phyloP scores from a whole-genome alignment of 2,113 vertebrate species.

The Hydropotes inermis region DNA sequence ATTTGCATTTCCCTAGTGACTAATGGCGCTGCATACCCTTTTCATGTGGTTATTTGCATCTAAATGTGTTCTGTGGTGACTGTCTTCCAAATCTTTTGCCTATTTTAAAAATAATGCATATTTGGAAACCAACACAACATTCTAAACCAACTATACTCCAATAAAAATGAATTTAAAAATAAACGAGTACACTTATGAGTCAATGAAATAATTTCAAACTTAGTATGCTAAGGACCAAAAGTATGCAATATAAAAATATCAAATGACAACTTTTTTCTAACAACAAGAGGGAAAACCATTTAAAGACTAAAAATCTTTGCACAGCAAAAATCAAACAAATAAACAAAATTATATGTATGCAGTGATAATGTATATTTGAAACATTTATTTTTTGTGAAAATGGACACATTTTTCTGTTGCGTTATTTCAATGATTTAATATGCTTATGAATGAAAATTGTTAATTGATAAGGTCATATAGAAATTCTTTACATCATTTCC shows the following conservation, averaged over 20 bases:
- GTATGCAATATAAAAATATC: not conserved
- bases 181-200: not conserved
- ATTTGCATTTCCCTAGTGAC: not conserved
- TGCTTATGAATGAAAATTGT: not conserved
- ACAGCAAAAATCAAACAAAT: not conserved
- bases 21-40: not conserved
- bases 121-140: not conserved
- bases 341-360: not conserved
- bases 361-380: not conserved
- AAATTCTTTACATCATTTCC: not conserved
- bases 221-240: not conserved
- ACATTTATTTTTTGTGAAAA: not conserved
- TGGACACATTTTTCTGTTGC: not conserved
- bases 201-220: conserved; percentile 12
- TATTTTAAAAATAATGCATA: not conserved
- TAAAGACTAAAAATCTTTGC: not conserved
- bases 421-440: not conserved
- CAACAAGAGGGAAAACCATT: not conserved
- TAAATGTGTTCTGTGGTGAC: not conserved
- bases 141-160: not conserved
- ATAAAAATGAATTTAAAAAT: not conserved
- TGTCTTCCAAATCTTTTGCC: not conserved
- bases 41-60: not conserved
- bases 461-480: not conserved
- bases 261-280: not conserved